A percentile compares a stretch with the other conserved stretches of the same genome.
These are phyloP conservation scores for Eupithecia dodoneata DNA, from an alignment of 2,888 invertebrate genomes.

Conservation along the genomic window DNA sequence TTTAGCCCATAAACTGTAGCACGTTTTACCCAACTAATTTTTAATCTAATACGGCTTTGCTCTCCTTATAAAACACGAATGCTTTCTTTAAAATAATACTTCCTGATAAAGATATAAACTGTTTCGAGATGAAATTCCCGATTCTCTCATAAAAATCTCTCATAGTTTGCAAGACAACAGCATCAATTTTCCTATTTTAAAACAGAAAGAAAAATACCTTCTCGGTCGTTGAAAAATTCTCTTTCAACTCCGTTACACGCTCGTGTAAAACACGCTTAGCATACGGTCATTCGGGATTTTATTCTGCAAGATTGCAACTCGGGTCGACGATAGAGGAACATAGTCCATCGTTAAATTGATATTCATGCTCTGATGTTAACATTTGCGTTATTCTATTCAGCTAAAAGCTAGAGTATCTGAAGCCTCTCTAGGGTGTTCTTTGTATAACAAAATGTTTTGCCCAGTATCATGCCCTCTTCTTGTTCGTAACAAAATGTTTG, in stretches of 20 bases:
- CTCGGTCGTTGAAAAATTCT: conserved; percentile 2
- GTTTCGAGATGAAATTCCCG: not conserved
- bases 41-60: not conserved
- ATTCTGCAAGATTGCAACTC: conserved; percentile 52
- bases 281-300: conserved; percentile 31
- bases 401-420: conserved; percentile 57
- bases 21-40: not conserved
- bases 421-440: conserved; percentile 51
- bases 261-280: conserved; percentile 13
- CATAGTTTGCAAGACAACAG: not conserved
- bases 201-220: not conserved
- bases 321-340: conserved; percentile 43
- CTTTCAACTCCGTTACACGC: conserved; percentile 9
- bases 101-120: not conserved
- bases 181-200: not conserved
- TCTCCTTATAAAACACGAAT: not conserved
- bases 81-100: not conserved
- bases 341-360: conserved; percentile 62
- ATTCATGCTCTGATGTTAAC: conserved; percentile 63
- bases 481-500: not conserved
- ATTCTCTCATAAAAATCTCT: not conserved
- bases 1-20: not conserved
- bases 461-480: not conserved
- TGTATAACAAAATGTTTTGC: conserved; percentile 33
- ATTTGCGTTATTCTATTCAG: conserved; percentile 61